phyloP scores from a whole-genome alignment of 2,888 invertebrate genomes.

The Oscheius onirici region DNA sequence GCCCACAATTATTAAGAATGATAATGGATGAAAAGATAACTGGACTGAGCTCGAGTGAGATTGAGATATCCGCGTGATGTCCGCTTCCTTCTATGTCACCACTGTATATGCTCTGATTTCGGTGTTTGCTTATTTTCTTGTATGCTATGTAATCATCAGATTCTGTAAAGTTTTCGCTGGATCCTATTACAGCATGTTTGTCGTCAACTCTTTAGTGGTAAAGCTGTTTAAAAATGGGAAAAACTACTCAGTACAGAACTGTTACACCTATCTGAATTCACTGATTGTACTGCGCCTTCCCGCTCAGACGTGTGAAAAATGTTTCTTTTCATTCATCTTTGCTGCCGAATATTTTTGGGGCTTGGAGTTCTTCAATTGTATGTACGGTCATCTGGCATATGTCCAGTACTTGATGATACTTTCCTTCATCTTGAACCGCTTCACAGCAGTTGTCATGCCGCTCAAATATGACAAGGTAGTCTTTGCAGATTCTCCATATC shows the following conservation, averaged over 20 bases:
- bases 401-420: constrained; percentile 9
- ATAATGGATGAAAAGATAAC: too few species aligned
- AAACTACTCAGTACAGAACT: background rate
- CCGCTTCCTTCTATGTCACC: background rate
- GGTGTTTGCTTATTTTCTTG: background rate
- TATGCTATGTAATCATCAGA: background rate
- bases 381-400: background rate
- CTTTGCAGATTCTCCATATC: background rate
- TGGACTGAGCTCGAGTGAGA: too few species aligned
- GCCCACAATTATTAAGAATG: too few species aligned
- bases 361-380: constrained; percentile 2
- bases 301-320: background rate
- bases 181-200: constrained; percentile 5
- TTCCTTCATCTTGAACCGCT: constrained; percentile 9
- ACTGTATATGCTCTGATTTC: background rate
- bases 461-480: background rate
- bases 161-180: background rate
- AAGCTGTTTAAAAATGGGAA: background rate
- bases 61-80: too few species aligned
- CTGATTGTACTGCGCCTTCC: background rate
- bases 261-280: background rate
- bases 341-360: background rate
- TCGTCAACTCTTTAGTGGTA: background rate
- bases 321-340: constrained; percentile 1
- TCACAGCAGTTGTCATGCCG: background rate